Evolutionary conservation across 1,140 invertebrate genomes (phyloP), one percentile per base, ranked within the genome.

Genomic region (Aricia agestis): DNA sequence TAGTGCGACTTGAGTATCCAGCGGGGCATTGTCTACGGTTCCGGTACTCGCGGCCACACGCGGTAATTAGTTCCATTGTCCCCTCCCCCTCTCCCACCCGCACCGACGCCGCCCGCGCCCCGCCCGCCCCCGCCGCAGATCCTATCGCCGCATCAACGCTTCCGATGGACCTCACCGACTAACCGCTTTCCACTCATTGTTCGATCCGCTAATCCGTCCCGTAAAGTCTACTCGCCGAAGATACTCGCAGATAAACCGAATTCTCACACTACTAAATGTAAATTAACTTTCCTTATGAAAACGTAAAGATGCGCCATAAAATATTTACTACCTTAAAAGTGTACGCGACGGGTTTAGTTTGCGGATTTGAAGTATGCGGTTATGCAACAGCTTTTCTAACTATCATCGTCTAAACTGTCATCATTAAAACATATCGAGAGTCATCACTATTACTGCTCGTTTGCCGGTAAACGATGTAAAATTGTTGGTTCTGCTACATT

Each of bases 1-100:
- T 73, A 77, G 70, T 65, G 17, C 73, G 65, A 52, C 45, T 52
- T 52, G 45, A 70, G 76, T 74, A 72, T 74, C 70, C 70, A 52
- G 59, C 67, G 63, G 73, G 72, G 74, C 72, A 77, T 89, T 89
- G 85, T 89, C 82, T 77, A 68, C n/a, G 72, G 81, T 82, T 83
- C 84, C 85, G 81, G 79, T 75, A 77, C 70, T 80, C 71, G 76
- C 80, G 73, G 78, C 80, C 77, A 78, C 73, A 82, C 75, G 78
- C 80, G 78, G 85, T 85, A 90, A 90, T 90, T 90, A 90, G 82
- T 76, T 84, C 82, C 80, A 87, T 89, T 89, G 88, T 89, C 74
- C 45, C 45, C 11, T 1, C 45, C 45, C 45, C 13, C 45, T 7
- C 36, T 1, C 36, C 36, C 36, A 4, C 45, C 45, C 45, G 10